phyloP scores from a whole-genome alignment of 2,113 vertebrate species.

The Struthidea cinerea region DNA sequence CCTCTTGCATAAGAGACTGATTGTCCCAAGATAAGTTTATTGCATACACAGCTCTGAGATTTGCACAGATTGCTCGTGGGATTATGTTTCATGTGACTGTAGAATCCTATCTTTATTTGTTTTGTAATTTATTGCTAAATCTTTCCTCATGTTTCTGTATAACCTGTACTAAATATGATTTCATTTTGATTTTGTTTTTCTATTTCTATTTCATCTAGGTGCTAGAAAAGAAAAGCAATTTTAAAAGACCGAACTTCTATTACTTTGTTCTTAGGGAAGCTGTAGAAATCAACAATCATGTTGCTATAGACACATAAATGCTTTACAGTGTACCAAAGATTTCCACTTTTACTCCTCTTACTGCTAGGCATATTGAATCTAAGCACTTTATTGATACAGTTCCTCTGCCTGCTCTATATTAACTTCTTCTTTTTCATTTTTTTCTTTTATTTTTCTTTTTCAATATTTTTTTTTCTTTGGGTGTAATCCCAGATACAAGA shows the following conservation, averaged over 20 bases:
- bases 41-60: conserved; percentile 30
- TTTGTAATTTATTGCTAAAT: conserved; percentile 34
- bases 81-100: conserved; percentile 49
- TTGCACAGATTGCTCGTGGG: conserved; percentile 29
- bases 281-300: neutral
- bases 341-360: neutral
- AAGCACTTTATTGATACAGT: neutral
- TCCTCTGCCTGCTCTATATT: neutral
- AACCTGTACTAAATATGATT: neutral
- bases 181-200: neutral
- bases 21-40: conserved; percentile 38
- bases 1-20: conserved; percentile 31
- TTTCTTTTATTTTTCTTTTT: neutral
- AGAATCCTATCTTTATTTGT: conserved; percentile 26
- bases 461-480: neutral
- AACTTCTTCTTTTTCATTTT: neutral
- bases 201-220: neutral
- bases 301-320: conserved; percentile 50
- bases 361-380: neutral
- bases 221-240: neutral
- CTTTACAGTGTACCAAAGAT: neutral
- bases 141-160: neutral
- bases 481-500: neutral
- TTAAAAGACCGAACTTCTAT: neutral
- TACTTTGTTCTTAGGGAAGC: neutral